Base-by-base conservation (phyloP, 2,797 vertebrate genomes). In the Darevskia nairensis region DNA sequence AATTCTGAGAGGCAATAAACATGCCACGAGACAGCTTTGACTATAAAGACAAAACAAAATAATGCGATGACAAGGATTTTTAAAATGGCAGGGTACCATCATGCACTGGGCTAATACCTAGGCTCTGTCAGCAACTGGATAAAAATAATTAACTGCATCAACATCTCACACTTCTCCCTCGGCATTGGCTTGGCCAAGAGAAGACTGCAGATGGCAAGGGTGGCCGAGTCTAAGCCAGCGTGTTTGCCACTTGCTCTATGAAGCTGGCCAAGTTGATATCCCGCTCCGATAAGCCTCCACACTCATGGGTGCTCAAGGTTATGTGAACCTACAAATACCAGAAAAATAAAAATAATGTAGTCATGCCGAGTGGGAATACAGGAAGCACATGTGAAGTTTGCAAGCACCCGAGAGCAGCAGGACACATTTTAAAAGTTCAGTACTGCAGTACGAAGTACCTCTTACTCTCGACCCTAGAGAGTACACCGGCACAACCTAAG, bases 221-320 rank as follows among this genome's bases (percentile, higher is more conserved):
- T 66, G 21, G 82, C 0, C 1, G 84, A 39, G 74, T 46, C 95
- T 94, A 97, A 9, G 96, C 95, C 82, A 97, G 93, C 92, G 98
- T 97, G 88, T 98, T 96, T 1, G 98, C 98, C 4, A 98, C 98
- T 96, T 99, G 98, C 94, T 99, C 99, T 4, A 99, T 98, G 96
- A 99, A 99, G 87, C 98, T 98, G 91, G 99, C 99, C 96, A 99
- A 94, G 80, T 98, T 98, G 96, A 99, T 98, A 96, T 99, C 99
- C 68, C 97, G 96, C 90, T 99, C 98, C 0, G 99, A 99, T 82
- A 99, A 95, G 5, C 99, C 99, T 2, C 98, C 98, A 39, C 99
- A 99, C 72, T 99, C 99, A 0, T 99, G 99, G 85, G 99, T 99
- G 95, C 98, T 99, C 92, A 99, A 90, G 46, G 99, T 99, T 96